Conservation (phyloP, 2,797 vertebrate genomes). For the Masticophis lateralis region DNA sequence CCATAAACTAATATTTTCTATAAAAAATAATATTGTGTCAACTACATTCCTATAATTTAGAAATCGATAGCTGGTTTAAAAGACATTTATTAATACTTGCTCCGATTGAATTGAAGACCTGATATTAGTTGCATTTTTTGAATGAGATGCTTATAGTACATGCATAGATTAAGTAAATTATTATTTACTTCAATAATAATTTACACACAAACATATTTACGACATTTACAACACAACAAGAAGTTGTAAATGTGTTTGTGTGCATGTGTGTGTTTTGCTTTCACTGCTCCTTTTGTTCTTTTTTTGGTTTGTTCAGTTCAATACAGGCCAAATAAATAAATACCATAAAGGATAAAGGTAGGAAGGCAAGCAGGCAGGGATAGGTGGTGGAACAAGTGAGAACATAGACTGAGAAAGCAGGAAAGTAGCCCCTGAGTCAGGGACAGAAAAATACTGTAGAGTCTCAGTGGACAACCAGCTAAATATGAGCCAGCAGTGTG, state of each 20-base stretch:
- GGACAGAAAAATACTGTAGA: background rate
- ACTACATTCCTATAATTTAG: background rate
- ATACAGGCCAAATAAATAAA: background rate
- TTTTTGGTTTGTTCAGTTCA: background rate
- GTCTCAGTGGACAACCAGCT: no score
- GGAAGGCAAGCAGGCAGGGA: background rate
- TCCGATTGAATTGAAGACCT: background rate
- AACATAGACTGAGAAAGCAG: background rate
- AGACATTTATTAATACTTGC: background rate
- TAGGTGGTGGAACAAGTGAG: background rate
- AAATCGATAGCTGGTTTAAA: background rate
- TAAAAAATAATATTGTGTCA: background rate
- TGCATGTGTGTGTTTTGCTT: background rate
- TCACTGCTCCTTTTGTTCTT: background rate
- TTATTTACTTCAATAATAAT: background rate
- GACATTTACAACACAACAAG: background rate
- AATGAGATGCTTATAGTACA: background rate
- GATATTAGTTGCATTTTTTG: background rate
- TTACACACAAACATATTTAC: background rate
- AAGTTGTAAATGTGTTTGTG: background rate
- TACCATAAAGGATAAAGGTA: background rate
- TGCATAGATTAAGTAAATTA: background rate
- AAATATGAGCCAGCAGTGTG: no score
- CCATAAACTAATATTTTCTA: background rate
- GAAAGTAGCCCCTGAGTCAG: background rate